phyloP scores from a whole-genome alignment of 2,113 vertebrate species.

The Vidua chalybeata region DNA sequence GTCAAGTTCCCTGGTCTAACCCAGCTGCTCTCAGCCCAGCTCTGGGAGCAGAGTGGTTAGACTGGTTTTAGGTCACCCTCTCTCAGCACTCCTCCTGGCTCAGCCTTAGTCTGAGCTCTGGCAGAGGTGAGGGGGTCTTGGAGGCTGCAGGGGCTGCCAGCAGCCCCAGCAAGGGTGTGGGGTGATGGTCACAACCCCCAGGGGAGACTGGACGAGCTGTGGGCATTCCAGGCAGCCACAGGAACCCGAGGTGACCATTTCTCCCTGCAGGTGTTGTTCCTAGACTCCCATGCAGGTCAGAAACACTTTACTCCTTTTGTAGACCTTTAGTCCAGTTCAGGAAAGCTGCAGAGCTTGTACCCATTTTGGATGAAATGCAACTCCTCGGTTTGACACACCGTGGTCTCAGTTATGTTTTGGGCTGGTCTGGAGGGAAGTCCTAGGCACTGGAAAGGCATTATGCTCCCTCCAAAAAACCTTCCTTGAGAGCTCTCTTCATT shows the following conservation, averaged over 20 bases:
- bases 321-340: not conserved
- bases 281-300: not conserved
- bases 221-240: not conserved
- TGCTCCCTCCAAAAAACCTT: not conserved
- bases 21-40: not conserved
- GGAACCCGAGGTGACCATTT: not conserved
- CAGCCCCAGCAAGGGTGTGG: not conserved
- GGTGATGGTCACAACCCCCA: not conserved
- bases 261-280: not conserved
- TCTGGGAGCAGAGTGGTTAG: not conserved
- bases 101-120: not conserved
- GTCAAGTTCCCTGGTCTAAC: not conserved
- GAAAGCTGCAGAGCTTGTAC: not conserved
- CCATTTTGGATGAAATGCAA: rapidly evolving
- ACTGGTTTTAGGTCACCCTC: not conserved
- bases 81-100: not conserved
- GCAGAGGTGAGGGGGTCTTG: not conserved
- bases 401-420: not conserved
- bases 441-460: not conserved
- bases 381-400: rapidly evolving
- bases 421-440: not conserved
- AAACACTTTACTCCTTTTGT: not conserved
- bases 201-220: not conserved
- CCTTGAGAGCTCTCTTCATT: not conserved
- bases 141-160: not conserved